Evolutionary conservation across 2,888 invertebrate species (phyloP), one percentile per base, ranked within the genome.

Genomic region (Thymelicus lineola): DNA sequence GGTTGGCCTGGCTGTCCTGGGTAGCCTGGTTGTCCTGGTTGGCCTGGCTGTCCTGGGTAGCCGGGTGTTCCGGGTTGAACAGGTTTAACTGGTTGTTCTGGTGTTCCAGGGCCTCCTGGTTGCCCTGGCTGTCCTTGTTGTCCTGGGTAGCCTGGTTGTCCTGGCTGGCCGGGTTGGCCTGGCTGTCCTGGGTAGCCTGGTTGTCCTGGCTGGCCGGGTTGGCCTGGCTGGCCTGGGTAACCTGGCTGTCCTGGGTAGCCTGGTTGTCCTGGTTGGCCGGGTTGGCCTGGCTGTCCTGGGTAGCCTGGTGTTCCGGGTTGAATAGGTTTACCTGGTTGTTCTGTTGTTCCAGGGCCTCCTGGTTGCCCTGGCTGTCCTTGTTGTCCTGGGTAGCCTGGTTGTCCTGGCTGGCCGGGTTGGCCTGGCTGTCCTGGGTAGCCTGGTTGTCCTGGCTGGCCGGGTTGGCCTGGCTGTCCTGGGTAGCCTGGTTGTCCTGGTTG

Each of bases 311-410:
- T n/a, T n/a, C 73, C 76, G 20, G 77, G 73, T 0, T 75, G 20
- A 0, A 75, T 76, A 14, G 75, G 73, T 7, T 75, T 58, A 17
- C 73, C 77, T 7, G 77, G 79, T 12, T 67, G 14, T 1, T 77
- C 76, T 46, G 76, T 74, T 17, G 73, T 72, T 6, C 81, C 69
- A 14, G 83, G 82, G 38, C 38, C 38, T 38, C 42, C 42, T 42
- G 42, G 42, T 1, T 73, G 12, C 0, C 87, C 89, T 15, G 94
- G 94, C 6, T 82, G 85, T 42, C 91, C 93, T 0, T 95, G 95
- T 15, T 64, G 12, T 48, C 75, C 77, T 42, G 75, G 75, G 35
- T 72, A 69, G 15, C 77, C 77, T 68, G 58, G 61, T 7, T 60
- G 53, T 14, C 74, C 76, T 0, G 74, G 74, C 35, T 69, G 20